Evolutionary conservation across 1,140 invertebrate genomes (phyloP).

Genomic region (Zaprionus vittiger): DNA sequence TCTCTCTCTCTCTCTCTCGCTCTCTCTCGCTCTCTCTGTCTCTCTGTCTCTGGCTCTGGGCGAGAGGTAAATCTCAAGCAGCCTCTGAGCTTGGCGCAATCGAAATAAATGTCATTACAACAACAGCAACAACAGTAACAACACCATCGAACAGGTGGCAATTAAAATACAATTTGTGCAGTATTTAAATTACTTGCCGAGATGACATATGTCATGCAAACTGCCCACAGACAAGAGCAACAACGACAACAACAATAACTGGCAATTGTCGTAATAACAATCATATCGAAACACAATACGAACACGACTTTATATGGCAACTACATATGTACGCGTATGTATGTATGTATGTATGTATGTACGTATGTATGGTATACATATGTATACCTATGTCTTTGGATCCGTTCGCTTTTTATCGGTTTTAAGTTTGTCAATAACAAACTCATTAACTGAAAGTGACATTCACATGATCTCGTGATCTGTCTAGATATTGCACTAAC

Average conservation of each 20-base stretch:
- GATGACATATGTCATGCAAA: conserved; percentile 76
- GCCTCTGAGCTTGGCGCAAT: conserved; percentile 55
- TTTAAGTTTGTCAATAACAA: conserved; percentile 38
- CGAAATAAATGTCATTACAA: conserved; percentile 76
- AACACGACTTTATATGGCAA: conserved; percentile 24
- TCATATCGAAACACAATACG: conserved; percentile 20
- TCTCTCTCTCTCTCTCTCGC: background rate
- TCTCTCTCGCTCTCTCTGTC: conserved; percentile 26
- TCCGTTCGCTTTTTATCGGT: conserved; percentile 3
- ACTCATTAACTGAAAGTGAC: conserved; percentile 43
- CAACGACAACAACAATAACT: conserved; percentile 17
- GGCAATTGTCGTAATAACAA: conserved; percentile 29
- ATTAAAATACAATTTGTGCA: conserved; percentile 78
- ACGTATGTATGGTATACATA: background rate
- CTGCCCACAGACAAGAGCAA: conserved; percentile 47
- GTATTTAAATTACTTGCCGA: conserved; percentile 73
- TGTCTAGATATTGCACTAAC: conserved; percentile 1
- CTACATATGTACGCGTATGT: background rate
- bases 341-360: background rate
- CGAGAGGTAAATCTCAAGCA: background rate
- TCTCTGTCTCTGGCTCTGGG: conserved; percentile 16
- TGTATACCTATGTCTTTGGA: background rate
- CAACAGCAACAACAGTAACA: conserved; percentile 23
- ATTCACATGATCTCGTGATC: conserved; percentile 15
- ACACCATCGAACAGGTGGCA: conserved; percentile 62